Evolutionary conservation across 2,113 vertebrate genomes (phyloP).

Genomic region (Okapia johnstoni): DNA sequence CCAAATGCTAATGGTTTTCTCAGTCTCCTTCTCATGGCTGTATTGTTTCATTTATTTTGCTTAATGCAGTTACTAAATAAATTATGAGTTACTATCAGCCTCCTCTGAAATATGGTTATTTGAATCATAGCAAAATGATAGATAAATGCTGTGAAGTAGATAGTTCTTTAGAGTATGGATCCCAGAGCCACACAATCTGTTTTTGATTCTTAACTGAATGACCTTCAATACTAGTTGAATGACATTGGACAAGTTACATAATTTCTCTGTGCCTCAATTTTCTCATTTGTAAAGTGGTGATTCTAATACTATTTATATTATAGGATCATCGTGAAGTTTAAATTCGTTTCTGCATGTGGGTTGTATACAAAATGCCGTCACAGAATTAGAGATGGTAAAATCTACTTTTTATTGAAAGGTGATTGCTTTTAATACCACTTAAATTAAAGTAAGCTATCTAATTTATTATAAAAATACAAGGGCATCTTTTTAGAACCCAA

Average conservation of each 20-base stretch:
- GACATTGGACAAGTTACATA: neutral
- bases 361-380: neutral
- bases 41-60: slow-evolving; percentile 24
- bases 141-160: neutral
- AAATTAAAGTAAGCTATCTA: neutral
- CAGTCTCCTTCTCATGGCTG: neutral
- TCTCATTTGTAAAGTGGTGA: neutral
- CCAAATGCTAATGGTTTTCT: slow-evolving; percentile 18
- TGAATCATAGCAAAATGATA: slow-evolving; percentile 9
- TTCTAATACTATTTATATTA: neutral
- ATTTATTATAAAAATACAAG: neutral
- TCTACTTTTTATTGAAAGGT: slow-evolving; percentile 17
- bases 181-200: neutral
- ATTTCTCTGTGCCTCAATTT: slow-evolving; percentile 1
- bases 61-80: slow-evolving; percentile 46
- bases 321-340: neutral
- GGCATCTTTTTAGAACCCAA: neutral
- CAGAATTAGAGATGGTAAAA: neutral
- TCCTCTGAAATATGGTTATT: slow-evolving; percentile 27
- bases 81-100: neutral
- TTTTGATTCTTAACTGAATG: slow-evolving; percentile 3
- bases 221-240: neutral
- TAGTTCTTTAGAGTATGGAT: neutral
- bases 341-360: neutral
- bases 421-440: neutral